phyloP scores from a whole-genome alignment of 2,113 vertebrate species.

The Petaurus breviceps region DNA sequence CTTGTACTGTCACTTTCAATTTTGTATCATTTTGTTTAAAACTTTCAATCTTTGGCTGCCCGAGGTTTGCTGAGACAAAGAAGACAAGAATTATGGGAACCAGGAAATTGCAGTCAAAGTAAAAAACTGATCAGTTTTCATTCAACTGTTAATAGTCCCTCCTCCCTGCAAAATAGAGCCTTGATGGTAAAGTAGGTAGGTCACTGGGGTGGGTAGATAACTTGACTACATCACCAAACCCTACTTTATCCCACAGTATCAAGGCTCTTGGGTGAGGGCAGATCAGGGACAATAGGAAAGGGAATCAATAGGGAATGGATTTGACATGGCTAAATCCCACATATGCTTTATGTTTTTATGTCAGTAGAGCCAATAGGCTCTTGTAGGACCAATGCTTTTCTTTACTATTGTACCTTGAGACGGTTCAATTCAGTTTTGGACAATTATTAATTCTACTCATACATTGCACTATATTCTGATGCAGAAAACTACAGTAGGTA shows the following conservation, averaged over 20 bases:
- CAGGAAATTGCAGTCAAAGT: conserved; percentile 44
- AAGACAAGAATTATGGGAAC: conserved; percentile 60
- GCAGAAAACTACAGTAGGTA: neutral
- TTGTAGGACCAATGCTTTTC: too few species aligned
- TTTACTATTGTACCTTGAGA: neutral
- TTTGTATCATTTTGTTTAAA: conserved; percentile 76
- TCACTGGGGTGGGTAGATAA: neutral
- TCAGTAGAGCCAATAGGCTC: neutral
- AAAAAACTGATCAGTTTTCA: neutral
- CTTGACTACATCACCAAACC: neutral
- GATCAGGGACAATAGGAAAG: neutral
- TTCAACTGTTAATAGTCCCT: neutral
- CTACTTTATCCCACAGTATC: neutral
- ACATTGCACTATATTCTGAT: neutral
- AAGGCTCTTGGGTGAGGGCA: neutral
- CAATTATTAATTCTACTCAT: neutral
- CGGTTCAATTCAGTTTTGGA: neutral
- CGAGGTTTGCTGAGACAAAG: conserved; percentile 86
- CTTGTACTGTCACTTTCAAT: conserved; percentile 84
- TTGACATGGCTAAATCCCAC: neutral
- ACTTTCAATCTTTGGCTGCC: conserved; percentile 85
- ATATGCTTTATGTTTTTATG: neutral
- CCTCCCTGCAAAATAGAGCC: neutral
- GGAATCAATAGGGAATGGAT: neutral
- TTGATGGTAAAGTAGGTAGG: neutral